phyloP scores from a whole-genome alignment of 2,113 vertebrate species.

The Sus scrofa region T2T-Sscrofa CM000827.6:51301001-51301500 shows the following conservation, averaged over 20 bases:
- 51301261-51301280: not conserved
- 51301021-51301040: no score
- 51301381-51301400: not conserved
- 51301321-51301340: not conserved
- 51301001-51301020: no score
- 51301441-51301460: not conserved
- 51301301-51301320: rapidly evolving
- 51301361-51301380: not conserved
- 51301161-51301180: not conserved
- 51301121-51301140: not conserved
- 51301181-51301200: not conserved
- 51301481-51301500: not conserved
- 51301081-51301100: no score
- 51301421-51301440: not conserved
- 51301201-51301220: not conserved
- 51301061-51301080: no score
- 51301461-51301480: not conserved
- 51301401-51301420: not conserved
- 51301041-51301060: no score
- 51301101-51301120: no score
- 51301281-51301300: not conserved
- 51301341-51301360: not conserved
- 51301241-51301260: not conserved
- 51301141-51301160: not conserved
- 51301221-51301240: not conserved